Evolutionary conservation across 1,140 invertebrate species (phyloP).

Genomic region (Batillaria attramentaria): DNA sequence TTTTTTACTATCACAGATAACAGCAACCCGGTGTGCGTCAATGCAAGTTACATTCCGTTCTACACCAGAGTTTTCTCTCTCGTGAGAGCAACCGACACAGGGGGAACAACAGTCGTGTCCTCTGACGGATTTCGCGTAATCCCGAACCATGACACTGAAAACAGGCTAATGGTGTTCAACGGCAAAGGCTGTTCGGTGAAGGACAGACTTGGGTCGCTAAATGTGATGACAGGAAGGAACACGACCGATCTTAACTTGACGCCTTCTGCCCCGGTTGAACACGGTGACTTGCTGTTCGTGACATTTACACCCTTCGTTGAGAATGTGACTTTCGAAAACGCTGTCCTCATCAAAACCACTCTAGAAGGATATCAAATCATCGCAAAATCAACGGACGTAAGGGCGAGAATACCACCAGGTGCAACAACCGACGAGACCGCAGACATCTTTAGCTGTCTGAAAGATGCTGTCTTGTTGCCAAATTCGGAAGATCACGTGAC

Average conservation of each 20-base stretch:
- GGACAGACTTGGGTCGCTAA: too few species aligned
- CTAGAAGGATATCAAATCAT: conserved; percentile 26
- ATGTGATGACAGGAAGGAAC: too few species aligned
- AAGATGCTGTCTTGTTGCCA: neutral
- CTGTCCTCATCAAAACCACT: conserved; percentile 11
- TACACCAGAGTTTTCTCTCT: conserved; percentile 24
- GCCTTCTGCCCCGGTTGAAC: neutral
- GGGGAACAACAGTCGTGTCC: conserved; percentile 10
- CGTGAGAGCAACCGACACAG: conserved; percentile 4
- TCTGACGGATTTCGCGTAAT: conserved; percentile 13
- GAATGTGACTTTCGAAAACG: neutral
- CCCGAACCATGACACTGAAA: neutral
- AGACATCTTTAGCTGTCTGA: neutral
- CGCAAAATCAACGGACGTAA: conserved; percentile 18
- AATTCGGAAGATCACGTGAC: neutral
- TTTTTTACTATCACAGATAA: neutral
- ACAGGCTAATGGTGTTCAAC: conserved; percentile 1
- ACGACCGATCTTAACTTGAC: too few species aligned
- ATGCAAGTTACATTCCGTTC: conserved; percentile 14
- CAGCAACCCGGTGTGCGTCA: neutral
- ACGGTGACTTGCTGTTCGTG: conserved; percentile 7
- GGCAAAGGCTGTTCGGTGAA: conserved; percentile 11
- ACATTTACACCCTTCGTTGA: neutral
- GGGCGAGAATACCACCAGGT: neutral
- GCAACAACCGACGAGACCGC: neutral